These are phyloP conservation scores for Ips typographus DNA, from an alignment of 1,140 invertebrate species.

Conservation along the genomic window DNA sequence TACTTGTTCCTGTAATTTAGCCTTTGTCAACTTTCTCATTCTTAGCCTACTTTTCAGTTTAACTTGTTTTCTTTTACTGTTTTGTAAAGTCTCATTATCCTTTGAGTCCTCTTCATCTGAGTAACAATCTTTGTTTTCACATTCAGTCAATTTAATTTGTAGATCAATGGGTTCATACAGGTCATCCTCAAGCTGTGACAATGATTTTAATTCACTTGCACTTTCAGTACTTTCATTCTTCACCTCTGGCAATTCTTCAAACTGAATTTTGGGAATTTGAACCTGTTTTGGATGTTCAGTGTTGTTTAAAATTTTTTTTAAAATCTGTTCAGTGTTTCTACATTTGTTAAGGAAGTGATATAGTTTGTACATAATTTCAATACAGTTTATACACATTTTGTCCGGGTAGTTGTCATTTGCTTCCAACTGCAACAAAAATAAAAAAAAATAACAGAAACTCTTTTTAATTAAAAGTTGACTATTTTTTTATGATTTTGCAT, in stretches of 20 bases:
- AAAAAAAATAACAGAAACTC: slow-evolving; percentile 5
- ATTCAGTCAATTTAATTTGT: not conserved
- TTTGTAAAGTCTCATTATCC: slow-evolving; percentile 2
- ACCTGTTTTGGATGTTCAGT: slow-evolving; percentile 3
- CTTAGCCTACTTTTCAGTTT: slow-evolving; percentile 17
- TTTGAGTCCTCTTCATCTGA: not conserved
- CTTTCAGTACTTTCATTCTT: not conserved
- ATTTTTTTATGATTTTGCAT: not conserved
- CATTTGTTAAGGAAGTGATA: slow-evolving; percentile 28
- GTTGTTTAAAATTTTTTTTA: slow-evolving; percentile 17
- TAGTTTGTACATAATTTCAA: slow-evolving; percentile 22
- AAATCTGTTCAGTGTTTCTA: slow-evolving; percentile 21
- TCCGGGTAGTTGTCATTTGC: slow-evolving; percentile 18
- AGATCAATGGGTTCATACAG: slow-evolving; percentile 4
- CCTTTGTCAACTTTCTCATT: slow-evolving; percentile 12
- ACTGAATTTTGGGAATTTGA: not conserved
- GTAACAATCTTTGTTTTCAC: not conserved
- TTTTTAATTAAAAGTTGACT: slow-evolving; percentile 7
- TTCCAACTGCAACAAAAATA: slow-evolving; percentile 22
- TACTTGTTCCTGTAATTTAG: not conserved
- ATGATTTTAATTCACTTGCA: not conserved
- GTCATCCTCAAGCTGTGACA: not conserved
- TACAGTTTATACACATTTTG: slow-evolving; percentile 30
- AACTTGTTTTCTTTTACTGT: slow-evolving; percentile 9
- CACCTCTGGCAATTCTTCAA: not conserved